Percentiles rank a stretch among this genome's conserved stretches.
These are phyloP conservation scores for Bubo scandiacus DNA, from an alignment of 2,113 vertebrate species.

Conservation along the genomic window DNA sequence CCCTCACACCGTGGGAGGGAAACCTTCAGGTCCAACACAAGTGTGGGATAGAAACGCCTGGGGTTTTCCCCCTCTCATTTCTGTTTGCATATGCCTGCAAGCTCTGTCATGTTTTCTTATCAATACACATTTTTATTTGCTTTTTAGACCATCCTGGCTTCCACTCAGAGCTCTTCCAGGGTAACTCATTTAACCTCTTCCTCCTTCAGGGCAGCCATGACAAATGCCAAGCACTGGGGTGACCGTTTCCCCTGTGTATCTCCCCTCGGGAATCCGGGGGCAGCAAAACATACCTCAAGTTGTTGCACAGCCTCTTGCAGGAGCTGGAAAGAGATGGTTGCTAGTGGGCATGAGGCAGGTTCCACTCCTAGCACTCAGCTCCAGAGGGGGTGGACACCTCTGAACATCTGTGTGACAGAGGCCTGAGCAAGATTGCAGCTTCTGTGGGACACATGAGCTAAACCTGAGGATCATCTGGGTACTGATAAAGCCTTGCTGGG, in stretches of 20 bases:
- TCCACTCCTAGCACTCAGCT: background rate
- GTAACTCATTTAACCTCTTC: background rate
- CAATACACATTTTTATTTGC: background rate
- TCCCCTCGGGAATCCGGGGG: background rate
- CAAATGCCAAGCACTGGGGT: background rate
- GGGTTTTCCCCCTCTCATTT: background rate
- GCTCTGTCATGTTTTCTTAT: background rate
- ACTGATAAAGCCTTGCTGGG: background rate
- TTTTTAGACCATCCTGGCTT: background rate
- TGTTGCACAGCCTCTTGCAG: background rate
- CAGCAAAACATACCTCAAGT: background rate
- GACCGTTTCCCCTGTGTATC: accelerated
- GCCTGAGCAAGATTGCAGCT: background rate
- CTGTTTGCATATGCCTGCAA: background rate
- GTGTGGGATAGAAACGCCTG: background rate
- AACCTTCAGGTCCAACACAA: background rate
- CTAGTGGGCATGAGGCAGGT: background rate
- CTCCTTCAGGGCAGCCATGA: background rate
- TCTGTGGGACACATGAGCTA: background rate
- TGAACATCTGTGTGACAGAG: background rate
- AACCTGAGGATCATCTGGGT: background rate
- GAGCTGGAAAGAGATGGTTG: background rate
- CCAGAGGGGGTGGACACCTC: background rate
- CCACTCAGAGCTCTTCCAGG: background rate
- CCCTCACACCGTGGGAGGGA: accelerated